Evolutionary conservation across 1,140 invertebrate genomes (phyloP), one percentile per base, ranked within the genome.

Genomic region (Episyrphus balteatus): DNA sequence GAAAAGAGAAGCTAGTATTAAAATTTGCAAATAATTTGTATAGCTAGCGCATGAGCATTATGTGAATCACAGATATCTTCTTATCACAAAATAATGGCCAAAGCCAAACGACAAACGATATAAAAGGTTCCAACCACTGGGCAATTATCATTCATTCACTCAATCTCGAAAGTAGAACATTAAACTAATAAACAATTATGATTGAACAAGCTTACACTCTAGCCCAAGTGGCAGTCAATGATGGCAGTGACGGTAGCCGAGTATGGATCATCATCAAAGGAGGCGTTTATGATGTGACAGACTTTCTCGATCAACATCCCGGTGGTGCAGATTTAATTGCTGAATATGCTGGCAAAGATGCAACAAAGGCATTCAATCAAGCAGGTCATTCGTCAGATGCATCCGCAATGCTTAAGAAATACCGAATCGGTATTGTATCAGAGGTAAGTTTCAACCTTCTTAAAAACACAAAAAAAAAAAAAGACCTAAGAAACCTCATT

Each of bases 301-400:
- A 69, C 14, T 83, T 78, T 51, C 49, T 78, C 1, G 50, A 71
- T 6, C 62, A 79, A 62, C 82, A 84, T 70, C 82, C 82, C 2
- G 82, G 78, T 9, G 82, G 81, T 5, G 49, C 47, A 0, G 79
- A 83, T 15, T 56, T 77, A 3, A 66, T 85, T 12, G 49, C 68
- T 8, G 81, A 82, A 54, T 78, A 73, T 33, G 80, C 74, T 0
- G 83, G 83, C 36, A 76, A 68, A 52, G 80, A 84, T 59, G 74
- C 70, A 2, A 82, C 77, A 1, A 71, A 66, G 49, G 78, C 66
- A 6, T 83, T 84, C 59, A 71, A 81, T 37, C 73, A 81, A 14
- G 73, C 70, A 1, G 81, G 79, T 8, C 83, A 84, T 64, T 79
- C 79, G 0, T 59, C 64, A 1, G 79, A 82, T 57, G 81, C 83